Percentiles rank a stretch among this genome's conserved stretches.
Evolutionary conservation across 1,140 invertebrate species (phyloP).

Genomic region (Steinernema khuongi): DNA sequence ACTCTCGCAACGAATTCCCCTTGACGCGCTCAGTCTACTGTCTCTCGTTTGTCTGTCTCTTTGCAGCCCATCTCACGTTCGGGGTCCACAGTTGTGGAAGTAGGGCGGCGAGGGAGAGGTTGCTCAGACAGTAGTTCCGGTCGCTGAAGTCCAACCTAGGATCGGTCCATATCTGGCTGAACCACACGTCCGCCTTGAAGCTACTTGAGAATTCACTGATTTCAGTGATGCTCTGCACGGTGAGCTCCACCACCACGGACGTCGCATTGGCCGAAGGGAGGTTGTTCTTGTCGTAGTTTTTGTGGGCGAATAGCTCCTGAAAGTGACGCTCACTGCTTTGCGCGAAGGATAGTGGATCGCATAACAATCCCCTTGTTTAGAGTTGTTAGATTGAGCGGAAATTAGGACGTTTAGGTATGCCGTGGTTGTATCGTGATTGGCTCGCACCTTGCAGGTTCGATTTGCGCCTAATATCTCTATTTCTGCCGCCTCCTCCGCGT

Average conservation of each 20-base stretch:
- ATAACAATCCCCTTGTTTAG: too few species aligned
- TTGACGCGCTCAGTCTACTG: too few species aligned
- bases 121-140: constrained; percentile 52
- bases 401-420: too few species aligned
- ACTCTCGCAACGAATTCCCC: too few species aligned
- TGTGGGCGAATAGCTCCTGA: constrained; percentile 49
- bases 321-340: constrained; percentile 24
- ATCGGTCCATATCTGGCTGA: constrained; percentile 54
- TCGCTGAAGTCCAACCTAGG: constrained; percentile 50
- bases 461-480: too few species aligned
- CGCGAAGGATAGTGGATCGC: too few species aligned
- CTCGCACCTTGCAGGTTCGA: too few species aligned
- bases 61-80: too few species aligned
- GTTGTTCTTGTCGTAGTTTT: constrained; percentile 56
- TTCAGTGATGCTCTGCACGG: constrained; percentile 56
- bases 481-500: too few species aligned
- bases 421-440: too few species aligned
- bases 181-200: constrained; percentile 58
- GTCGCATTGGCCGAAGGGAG: constrained; percentile 54
- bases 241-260: constrained; percentile 53
- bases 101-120: constrained; percentile 50
- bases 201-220: constrained; percentile 54
- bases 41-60: too few species aligned
- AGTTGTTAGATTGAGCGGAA: too few species aligned
- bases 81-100: constrained; percentile 52